Percentiles rank a stretch among this genome's conserved stretches.
These are phyloP conservation scores for Brachionus plicatilis DNA, from an alignment of 1,140 invertebrate genomes.

Conservation along the genomic window DNA sequence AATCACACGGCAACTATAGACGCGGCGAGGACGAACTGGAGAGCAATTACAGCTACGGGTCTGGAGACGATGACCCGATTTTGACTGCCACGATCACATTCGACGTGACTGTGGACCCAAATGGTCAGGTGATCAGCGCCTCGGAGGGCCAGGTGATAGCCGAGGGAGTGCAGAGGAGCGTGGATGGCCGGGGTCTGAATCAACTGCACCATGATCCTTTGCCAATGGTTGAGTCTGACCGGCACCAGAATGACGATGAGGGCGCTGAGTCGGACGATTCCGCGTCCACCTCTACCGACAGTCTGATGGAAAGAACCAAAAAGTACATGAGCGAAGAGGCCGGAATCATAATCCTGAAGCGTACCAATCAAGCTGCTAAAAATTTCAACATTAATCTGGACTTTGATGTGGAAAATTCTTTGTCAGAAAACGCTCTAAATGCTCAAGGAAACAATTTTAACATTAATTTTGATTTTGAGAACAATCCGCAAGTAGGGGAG, in stretches of 20 bases:
- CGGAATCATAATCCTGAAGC: slow-evolving; percentile 24
- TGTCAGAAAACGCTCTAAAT: background rate
- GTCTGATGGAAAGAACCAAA: slow-evolving; percentile 32
- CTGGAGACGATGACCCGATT: slow-evolving; percentile 24
- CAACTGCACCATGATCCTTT: background rate
- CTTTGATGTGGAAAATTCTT: slow-evolving; percentile 23
- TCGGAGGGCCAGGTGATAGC: slow-evolving; percentile 20
- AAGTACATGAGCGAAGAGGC: slow-evolving; percentile 39
- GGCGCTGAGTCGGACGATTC: background rate
- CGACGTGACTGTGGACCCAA: slow-evolving; percentile 33
- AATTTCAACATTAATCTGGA: slow-evolving; percentile 36
- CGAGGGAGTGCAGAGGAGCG: slow-evolving; percentile 2
- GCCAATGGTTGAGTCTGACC: background rate
- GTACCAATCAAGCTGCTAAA: background rate
- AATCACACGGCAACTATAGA: slow-evolving; percentile 17
- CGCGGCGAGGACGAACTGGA: slow-evolving; percentile 8
- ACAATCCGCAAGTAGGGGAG: background rate
- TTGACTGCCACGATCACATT: slow-evolving; percentile 39
- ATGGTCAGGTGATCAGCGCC: slow-evolving; percentile 33
- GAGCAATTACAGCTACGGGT: slow-evolving; percentile 3
- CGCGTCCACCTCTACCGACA: slow-evolving; percentile 9
- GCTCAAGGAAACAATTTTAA: background rate
- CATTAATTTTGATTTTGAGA: slow-evolving; percentile 39
- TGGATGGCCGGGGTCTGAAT: background rate
- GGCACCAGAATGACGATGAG: background rate